Evolutionary conservation across 2,113 vertebrate genomes (phyloP).

Genomic region (Rallus limicola): DNA sequence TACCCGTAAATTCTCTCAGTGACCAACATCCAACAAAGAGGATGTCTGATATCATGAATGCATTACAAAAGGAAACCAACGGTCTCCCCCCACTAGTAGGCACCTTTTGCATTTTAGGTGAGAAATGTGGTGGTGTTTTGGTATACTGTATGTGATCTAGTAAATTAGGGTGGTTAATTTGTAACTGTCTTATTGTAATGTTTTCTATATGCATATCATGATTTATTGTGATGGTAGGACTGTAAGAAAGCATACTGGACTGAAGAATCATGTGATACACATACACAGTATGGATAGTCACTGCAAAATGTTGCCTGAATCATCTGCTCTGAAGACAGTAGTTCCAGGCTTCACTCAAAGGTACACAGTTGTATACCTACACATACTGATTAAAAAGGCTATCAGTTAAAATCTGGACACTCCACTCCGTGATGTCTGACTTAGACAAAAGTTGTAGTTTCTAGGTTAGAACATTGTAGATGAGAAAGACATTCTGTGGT

Average conservation of each 20-base stretch:
- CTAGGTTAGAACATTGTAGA: background rate
- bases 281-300: background rate
- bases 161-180: background rate
- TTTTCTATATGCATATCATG: background rate
- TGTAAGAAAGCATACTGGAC: background rate
- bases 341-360: background rate
- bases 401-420: background rate
- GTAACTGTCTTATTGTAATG: background rate
- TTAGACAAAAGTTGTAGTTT: background rate
- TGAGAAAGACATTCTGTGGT: background rate
- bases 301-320: background rate
- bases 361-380: background rate
- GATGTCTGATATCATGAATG: background rate
- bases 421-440: background rate
- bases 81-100: background rate
- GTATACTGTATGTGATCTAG: background rate
- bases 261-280: background rate
- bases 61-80: background rate
- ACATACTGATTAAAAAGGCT: background rate
- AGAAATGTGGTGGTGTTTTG: background rate
- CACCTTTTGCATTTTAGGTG: background rate
- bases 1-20: background rate
- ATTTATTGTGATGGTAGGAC: background rate
- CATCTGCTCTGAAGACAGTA: background rate
- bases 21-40: background rate